Base-by-base conservation (phyloP, 2,888 invertebrate genomes). In the Troides helena region DNA sequence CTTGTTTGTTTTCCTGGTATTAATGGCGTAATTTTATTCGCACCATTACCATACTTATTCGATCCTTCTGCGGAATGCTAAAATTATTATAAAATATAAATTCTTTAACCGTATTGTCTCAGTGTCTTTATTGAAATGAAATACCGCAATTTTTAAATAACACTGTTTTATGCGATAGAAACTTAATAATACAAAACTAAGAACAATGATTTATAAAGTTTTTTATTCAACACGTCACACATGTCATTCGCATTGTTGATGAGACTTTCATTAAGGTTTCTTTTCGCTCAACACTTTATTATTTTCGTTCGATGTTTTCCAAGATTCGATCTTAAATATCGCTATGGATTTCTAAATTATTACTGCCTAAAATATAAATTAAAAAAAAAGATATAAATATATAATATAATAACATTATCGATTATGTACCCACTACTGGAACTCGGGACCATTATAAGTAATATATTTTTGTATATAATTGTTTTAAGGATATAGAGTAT, bases 171-270 rank as follows among this genome's bases (percentile, higher is more conserved):
- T 59, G 25, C 23, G 23, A 64, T 64, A 39, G 53, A 60, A 64
- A 25, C 17, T 53, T 64, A 59, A n/a, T 18, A 60, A 62, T 62
- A 21, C 58, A 36, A 57, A 69, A 39, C 57, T 57, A 25, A 65
- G 65, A 65, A 65, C 36, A 69, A 62, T 69, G 62, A 65, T 61
- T 65, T 62, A 68, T 63, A 18, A 39, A 39, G 60, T 36, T 64
- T 69, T 62, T 63, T 61, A 50, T 50, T 39, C 30, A 60, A 6
- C 39, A 67, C 63, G 63, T 62, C 66, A 69, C 60, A 59, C 57
- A 58, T 23, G 23, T 62, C 59, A 50, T 39, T 70, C 18, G 60
- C 61, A 62, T 69, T 65, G 50, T 56, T 30, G 58, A 61, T 57
- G 3, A 23, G 23, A 43, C 62, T 57, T 62, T 57, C 61, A n/a